Base-by-base conservation (phyloP, 2,888 invertebrate genomes). In the Synanthedon tipuliformis region DNA sequence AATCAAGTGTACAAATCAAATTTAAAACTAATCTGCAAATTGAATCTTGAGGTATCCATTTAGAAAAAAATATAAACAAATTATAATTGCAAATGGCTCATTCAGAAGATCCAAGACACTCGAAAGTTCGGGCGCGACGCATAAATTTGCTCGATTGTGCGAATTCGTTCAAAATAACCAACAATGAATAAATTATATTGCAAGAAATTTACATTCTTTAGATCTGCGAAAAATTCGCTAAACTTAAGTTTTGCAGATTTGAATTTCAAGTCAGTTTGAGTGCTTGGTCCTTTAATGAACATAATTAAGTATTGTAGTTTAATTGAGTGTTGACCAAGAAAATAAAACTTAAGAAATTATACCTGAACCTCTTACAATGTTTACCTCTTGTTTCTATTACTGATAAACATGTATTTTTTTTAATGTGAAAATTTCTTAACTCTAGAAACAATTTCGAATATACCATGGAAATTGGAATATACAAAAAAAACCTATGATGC, bases 101-200 rank as follows among this genome's bases (percentile, higher is more conserved):
- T 61, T 63, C 59, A 54, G 51, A 52, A 48, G 64, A 65, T 61
- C 56, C 61, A 56, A 60, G 56, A 61, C 63, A 59, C 68, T 75
- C 59, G 58, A 64, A 71, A 75, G 61, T 73, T 71, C 54, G 61
- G 59, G 62, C 61, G 65, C 64, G 66, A 65, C 67, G 75, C 74
- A 78, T 77, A 75, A 75, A 75, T 78, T 78, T 64, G 54, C 61
- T 48, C 68, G 68, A 71, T 77, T 78, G 75, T 76, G 66, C 67
- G 71, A 73, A 73, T 75, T 73, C 71, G 66, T 68, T 68, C 68
- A 65, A 66, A 72, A 76, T 76, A 75, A 70, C 68, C 68, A 63
- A 69, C 75, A 71, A 75, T 76, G 72, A 77, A 78, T 77, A 73
- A 73, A 75, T 77, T 75, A 72, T 72, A 63, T 65, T 68, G 66